Evolutionary conservation across 2,797 vertebrate species (phyloP), one percentile per base, ranked within the genome.

Genomic region (Pitangus sulphuratus): DNA sequence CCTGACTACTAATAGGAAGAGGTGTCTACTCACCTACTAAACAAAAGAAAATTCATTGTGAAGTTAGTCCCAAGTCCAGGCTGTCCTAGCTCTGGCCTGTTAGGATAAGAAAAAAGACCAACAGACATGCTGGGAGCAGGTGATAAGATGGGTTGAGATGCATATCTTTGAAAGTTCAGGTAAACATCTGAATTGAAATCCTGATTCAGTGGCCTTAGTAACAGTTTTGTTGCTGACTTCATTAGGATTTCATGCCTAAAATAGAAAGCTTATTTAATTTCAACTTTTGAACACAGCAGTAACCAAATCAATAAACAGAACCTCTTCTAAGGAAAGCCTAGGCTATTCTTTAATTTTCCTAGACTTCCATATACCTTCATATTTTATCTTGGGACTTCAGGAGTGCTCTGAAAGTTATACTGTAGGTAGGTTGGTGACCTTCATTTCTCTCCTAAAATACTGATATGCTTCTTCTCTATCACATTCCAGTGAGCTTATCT

Each of bases 51-150:
- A 95, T 92, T 96, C 89, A 94, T 72, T 96, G 83, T 94, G 85
- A 93, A 37, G 87, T 96, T 95, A 96, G 91, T 96, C 47, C 93
- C 90, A 94, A 95, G 58, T 95, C 83, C 88, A 90, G 79, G 83
- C 91, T 93, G 80, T 95, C 92, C 86, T 94, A 96, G 80, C 91
- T 94, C 91, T 93, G 80, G 91, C 88, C 95, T 95, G 94, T 95
- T 95, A 97, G 94, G 62, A 96, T 93, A 97, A 96, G 91, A 91
- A 95, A 94, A 95, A 89, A 96, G 83, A 95, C 93, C 91, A 94
- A 95, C 90, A 94, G 66, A 96, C 88, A 88, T 72, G 90, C 91
- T 95, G 70, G 95, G 85, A 96, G 60, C 75, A 88, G 74, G 54
- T 50, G 82, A 82, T 92, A 89, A 82, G 70, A 68, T 54, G 61